Evolutionary conservation across 2,797 vertebrate species (phyloP).

Genomic region (Lycodopsis pacificus): DNA sequence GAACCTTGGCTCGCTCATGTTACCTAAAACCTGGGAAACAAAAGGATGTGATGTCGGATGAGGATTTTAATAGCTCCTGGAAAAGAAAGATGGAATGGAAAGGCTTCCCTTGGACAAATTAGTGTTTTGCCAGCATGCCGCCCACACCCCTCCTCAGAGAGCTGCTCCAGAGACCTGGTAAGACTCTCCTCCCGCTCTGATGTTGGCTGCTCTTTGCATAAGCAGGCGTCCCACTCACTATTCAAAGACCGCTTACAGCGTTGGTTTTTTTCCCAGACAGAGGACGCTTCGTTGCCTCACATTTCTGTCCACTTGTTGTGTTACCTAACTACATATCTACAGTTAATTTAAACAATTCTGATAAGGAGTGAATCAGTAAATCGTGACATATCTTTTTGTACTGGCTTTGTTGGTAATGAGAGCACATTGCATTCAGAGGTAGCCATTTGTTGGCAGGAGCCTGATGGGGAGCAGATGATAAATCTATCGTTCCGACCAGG

Average conservation of each 20-base stretch:
- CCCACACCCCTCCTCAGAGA: conserved; percentile 68
- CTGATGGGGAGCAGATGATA: conserved; percentile 45
- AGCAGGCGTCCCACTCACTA: conserved; percentile 53
- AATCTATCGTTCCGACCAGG: conserved; percentile 38
- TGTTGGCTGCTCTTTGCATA: conserved; percentile 60
- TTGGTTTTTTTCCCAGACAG: conserved; percentile 35
- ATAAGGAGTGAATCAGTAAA: conserved; percentile 15
- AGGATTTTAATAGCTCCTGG: conserved; percentile 54
- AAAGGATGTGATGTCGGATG: conserved; percentile 47
- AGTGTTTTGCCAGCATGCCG: conserved; percentile 67
- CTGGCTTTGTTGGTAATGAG: conserved; percentile 1
- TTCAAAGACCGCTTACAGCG: conserved; percentile 40
- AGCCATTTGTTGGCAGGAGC: conserved; percentile 29
- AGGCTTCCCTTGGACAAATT: conserved; percentile 60
- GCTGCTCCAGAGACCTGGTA: conserved; percentile 50
- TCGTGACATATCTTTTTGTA: not conserved
- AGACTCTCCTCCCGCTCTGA: conserved; percentile 47
- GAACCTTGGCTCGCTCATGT: conserved; percentile 15
- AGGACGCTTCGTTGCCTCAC: conserved; percentile 15
- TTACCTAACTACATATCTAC: conserved; percentile 4
- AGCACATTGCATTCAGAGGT: conserved; percentile 16
- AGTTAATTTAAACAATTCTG: conserved; percentile 12
- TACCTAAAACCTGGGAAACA: conserved; percentile 41
- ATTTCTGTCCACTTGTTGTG: conserved; percentile 4
- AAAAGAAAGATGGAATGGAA: conserved; percentile 58